phyloP scores from a whole-genome alignment of 92 coral and sea anemone species.

The Epizoanthus rinbou region DNA sequence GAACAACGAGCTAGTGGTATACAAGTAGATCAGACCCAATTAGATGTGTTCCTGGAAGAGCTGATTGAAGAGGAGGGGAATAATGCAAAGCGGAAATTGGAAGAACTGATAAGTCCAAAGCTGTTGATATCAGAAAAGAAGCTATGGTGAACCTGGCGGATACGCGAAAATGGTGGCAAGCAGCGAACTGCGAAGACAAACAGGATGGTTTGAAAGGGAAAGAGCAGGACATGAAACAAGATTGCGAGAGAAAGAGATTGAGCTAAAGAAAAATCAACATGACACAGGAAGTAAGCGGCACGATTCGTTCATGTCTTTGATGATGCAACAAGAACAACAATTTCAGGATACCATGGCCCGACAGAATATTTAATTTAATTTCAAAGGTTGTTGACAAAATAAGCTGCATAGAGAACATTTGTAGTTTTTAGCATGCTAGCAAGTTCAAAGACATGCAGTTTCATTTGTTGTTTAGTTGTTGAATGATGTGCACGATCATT shows the following conservation, averaged over 20 bases:
- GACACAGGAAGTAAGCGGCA: conserved; percentile 26
- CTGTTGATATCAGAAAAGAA: conserved; percentile 21
- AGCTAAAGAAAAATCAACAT: conserved; percentile 21
- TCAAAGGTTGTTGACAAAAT: conserved; percentile 32
- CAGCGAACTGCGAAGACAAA: conserved; percentile 4
- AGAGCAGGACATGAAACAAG: conserved; percentile 27
- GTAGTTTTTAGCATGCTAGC: too few relatives aligned
- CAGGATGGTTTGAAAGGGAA: conserved; percentile 16
- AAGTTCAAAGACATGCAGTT: too few relatives aligned
- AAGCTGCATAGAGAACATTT: not conserved
- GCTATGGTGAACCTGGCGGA: conserved; percentile 33
- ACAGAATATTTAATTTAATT: conserved; percentile 12
- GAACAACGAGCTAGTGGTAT: conserved; percentile 26
- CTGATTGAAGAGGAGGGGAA: conserved; percentile 25
- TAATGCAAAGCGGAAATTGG: conserved; percentile 19
- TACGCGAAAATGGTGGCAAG: conserved; percentile 8
- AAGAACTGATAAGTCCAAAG: conserved; percentile 26
- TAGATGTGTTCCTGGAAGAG: conserved; percentile 41
- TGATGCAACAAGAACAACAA: conserved; percentile 24
- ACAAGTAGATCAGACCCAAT: conserved; percentile 28
- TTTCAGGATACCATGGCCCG: conserved; percentile 23
- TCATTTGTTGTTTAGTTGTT: too few relatives aligned
- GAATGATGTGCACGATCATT: too few relatives aligned
- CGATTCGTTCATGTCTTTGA: conserved; percentile 15
- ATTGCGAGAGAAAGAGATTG: conserved; percentile 31